Conservation (phyloP, 1,140 invertebrate species). For the Rhyacophila brunnea region DNA sequence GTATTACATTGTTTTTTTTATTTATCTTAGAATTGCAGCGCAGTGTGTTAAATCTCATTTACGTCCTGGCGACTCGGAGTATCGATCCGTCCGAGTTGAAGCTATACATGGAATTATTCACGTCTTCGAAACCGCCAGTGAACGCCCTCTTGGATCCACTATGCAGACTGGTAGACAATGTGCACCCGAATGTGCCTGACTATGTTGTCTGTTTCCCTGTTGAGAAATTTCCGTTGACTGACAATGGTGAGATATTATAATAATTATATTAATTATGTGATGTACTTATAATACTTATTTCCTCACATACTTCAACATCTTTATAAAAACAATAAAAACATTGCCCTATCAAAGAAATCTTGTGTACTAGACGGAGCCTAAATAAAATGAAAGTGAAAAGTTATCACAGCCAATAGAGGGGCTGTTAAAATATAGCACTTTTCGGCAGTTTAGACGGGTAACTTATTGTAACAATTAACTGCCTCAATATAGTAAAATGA, state of each 20-base stretch:
- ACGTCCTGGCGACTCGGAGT: slow-evolving; percentile 55
- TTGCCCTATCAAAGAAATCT: too few relatives aligned
- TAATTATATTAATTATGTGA: not conserved
- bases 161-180: slow-evolving; percentile 48
- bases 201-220: slow-evolving; percentile 60
- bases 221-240: slow-evolving; percentile 13
- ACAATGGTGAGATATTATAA: not conserved
- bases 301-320: too few relatives aligned
- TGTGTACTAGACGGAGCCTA: too few relatives aligned
- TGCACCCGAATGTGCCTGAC: slow-evolving; percentile 55
- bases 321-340: too few relatives aligned
- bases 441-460: too few relatives aligned
- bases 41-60: slow-evolving; percentile 60
- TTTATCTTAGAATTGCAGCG: slow-evolving; percentile 57
- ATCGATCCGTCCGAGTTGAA: slow-evolving; percentile 57
- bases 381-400: too few relatives aligned
- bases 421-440: too few relatives aligned
- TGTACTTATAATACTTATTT: too few relatives aligned
- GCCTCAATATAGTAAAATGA: too few relatives aligned
- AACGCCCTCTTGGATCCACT: slow-evolving; percentile 54
- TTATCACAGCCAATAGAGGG: too few relatives aligned
- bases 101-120: slow-evolving; percentile 58
- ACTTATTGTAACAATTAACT: too few relatives aligned
- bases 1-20: too few relatives aligned
- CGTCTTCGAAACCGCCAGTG: slow-evolving; percentile 53